These are phyloP conservation scores for Micrasema minimum DNA, from an alignment of 1,140 invertebrate genomes.

Conservation along the genomic window DNA sequence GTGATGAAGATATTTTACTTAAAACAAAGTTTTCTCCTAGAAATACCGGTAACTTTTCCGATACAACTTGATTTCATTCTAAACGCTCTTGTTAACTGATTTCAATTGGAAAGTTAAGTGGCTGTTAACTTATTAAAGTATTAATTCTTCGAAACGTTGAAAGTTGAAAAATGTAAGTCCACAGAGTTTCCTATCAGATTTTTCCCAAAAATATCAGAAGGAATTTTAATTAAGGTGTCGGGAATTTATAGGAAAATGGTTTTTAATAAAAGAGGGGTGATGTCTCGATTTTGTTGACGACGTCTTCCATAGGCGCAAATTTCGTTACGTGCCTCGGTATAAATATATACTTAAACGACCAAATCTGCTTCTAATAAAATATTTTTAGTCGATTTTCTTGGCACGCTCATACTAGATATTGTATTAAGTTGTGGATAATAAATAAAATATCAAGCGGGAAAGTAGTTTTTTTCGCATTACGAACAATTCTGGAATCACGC, in stretches of 20 bases:
- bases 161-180: constrained; percentile 12
- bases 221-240: no score
- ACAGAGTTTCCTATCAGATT: no score
- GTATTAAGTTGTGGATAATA: no score
- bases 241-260: no score
- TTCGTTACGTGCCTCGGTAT: no score
- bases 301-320: neutral
- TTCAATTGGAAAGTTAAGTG: constrained; percentile 22
- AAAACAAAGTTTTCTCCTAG: neutral
- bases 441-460: no score
- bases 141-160: constrained; percentile 2
- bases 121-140: constrained; percentile 24
- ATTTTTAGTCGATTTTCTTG: no score
- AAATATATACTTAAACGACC: no score
- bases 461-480: neutral
- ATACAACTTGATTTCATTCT: constrained; percentile 10
- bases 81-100: constrained; percentile 27
- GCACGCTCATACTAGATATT: no score
- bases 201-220: no score
- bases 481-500: constrained; percentile 3
- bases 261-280: neutral
- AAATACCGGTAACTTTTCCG: constrained; percentile 13
- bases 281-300: neutral
- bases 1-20: constrained; percentile 10
- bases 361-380: no score